phyloP scores from a whole-genome alignment of 2,113 vertebrate species.

The Ranitomeya imitator region DNA sequence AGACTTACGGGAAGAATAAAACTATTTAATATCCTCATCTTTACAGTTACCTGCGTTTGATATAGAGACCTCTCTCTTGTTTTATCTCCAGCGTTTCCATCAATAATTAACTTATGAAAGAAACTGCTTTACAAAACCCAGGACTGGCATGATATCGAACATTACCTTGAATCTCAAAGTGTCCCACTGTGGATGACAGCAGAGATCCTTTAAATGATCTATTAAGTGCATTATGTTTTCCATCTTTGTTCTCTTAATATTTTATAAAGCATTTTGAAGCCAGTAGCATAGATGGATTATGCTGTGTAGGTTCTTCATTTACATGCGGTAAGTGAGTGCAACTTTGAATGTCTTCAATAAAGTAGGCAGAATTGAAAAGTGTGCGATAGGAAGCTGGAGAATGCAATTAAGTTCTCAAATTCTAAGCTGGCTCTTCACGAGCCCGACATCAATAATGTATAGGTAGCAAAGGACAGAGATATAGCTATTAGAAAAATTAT shows the following conservation, averaged over 20 bases:
- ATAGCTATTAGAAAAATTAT: not conserved
- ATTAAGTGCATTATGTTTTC: constrained; percentile 49
- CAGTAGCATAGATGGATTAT: constrained; percentile 23
- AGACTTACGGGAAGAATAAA: constrained; percentile 20
- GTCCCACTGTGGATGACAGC: constrained; percentile 29
- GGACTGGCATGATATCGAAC: constrained; percentile 1
- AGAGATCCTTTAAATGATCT: constrained; percentile 44
- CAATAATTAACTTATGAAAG: constrained; percentile 38
- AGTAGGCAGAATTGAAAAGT: not conserved
- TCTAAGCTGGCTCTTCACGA: not conserved
- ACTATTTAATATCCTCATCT: constrained; percentile 15
- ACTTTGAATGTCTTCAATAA: not conserved
- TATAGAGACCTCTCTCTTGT: constrained; percentile 24
- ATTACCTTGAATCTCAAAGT: constrained; percentile 34
- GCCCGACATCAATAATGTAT: not conserved
- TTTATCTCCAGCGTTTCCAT: constrained; percentile 23
- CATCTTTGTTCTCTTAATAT: constrained; percentile 49
- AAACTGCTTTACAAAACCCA: constrained; percentile 28
- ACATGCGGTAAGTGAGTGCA: constrained; percentile 11
- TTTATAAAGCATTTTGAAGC: constrained; percentile 43
- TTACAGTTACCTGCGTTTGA: constrained; percentile 6
- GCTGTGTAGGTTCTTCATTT: constrained; percentile 21
- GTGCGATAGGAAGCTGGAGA: not conserved
- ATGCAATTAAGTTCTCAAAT: not conserved
- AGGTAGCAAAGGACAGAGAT: not conserved